Evolutionary conservation across 2,797 vertebrate species (phyloP).

Genomic region (Zenarchopterus dispar): DNA sequence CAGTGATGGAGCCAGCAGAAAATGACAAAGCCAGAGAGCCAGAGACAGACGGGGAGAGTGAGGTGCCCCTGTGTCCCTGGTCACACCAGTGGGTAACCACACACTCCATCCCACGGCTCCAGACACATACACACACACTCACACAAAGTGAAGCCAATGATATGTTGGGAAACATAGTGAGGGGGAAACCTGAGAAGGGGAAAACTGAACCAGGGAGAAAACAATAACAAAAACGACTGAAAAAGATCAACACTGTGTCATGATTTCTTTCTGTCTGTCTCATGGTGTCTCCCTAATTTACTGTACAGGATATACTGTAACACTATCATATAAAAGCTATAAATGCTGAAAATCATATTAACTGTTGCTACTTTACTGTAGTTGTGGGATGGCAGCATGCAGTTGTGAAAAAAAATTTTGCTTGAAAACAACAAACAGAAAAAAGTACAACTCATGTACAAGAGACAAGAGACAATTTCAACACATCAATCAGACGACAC

Average conservation of each 20-base stretch:
- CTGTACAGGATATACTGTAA: background rate
- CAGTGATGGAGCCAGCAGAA: conserved; percentile 14
- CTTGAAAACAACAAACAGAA: no score
- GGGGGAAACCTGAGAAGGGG: conserved; percentile 77
- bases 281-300: background rate
- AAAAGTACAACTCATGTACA: no score
- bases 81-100: conserved; percentile 74
- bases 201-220: conserved; percentile 72
- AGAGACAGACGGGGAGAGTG: conserved; percentile 25
- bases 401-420: no score
- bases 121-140: conserved; percentile 60
- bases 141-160: conserved; percentile 68
- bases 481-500: no score
- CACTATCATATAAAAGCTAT: no score
- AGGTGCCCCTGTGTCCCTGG: conserved; percentile 74
- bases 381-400: no score
- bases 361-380: no score
- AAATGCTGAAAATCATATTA: no score
- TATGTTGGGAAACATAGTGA: conserved; percentile 73
- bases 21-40: conserved; percentile 26
- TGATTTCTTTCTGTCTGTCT: background rate
- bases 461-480: no score
- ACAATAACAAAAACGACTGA: conserved; percentile 68
- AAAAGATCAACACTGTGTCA: conserved; percentile 45
- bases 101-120: conserved; percentile 67